These are phyloP conservation scores for Pseudomyrmex dendroicus DNA, from an alignment of 1,140 invertebrate species.

Conservation along the genomic window DNA sequence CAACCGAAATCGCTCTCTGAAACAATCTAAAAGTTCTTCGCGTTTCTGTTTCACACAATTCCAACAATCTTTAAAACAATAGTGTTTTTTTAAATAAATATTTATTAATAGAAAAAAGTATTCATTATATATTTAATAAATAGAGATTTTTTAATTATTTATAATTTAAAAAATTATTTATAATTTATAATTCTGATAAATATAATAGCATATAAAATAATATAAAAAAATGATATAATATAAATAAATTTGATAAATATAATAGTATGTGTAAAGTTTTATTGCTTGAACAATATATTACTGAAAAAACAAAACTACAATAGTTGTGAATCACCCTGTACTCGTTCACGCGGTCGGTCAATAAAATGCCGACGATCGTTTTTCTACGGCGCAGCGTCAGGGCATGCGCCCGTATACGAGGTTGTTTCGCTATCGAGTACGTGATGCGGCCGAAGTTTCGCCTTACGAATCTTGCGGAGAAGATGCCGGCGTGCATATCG, in stretches of 20 bases:
- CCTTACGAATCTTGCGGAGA: slow-evolving; percentile 37
- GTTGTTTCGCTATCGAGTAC: slow-evolving; percentile 72
- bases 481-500: slow-evolving; percentile 40
- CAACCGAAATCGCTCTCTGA: neutral
- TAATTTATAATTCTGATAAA: neutral
- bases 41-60: neutral
- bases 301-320: neutral
- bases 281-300: neutral
- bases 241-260: neutral
- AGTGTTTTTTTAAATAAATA: neutral
- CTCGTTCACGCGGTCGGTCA: slow-evolving; percentile 18
- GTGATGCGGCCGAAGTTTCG: slow-evolving; percentile 76
- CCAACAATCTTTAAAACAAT: too few species aligned
- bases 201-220: neutral
- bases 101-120: neutral
- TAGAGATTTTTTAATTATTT: too few species aligned
- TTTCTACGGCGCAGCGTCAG: slow-evolving; percentile 59
- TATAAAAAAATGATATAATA: neutral
- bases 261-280: too few species aligned
- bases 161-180: too few species aligned
- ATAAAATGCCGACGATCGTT: slow-evolving; percentile 41
- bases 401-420: slow-evolving; percentile 61
- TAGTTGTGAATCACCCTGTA: slow-evolving; percentile 38
- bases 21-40: neutral
- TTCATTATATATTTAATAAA: neutral